Evolutionary conservation across 2,113 vertebrate species (phyloP).

Genomic region (Limanda limanda): DNA sequence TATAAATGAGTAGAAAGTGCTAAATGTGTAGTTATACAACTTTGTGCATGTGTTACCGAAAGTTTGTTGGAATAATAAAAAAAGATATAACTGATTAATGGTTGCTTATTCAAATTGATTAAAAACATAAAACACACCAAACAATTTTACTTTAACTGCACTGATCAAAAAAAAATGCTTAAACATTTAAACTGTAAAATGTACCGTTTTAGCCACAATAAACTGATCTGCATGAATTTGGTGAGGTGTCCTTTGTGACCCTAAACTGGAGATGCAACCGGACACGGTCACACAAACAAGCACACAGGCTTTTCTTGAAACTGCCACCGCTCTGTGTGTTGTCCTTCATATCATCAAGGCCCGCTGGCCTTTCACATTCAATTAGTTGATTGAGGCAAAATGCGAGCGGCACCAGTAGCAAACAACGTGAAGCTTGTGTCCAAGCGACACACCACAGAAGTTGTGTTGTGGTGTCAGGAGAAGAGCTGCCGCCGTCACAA

Average conservation of each 20-base stretch:
- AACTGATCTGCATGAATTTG: not conserved
- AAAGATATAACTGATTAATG: not conserved
- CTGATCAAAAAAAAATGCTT: not conserved
- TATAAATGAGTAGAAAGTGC: not conserved
- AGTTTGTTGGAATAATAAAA: not conserved
- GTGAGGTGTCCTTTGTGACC: not conserved
- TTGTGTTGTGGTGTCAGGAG: constrained; percentile 75
- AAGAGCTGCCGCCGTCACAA: constrained; percentile 67
- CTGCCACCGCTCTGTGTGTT: constrained; percentile 59
- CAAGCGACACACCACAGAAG: constrained; percentile 76
- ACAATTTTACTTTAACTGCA: not conserved
- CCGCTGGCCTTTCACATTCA: constrained; percentile 80
- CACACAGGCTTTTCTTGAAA: constrained; percentile 68
- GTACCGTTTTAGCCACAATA: not conserved
- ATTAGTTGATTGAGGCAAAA: constrained; percentile 84
- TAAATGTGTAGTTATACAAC: not conserved
- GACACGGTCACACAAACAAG: constrained; percentile 47
- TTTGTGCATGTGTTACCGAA: not conserved
- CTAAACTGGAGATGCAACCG: constrained; percentile 14
- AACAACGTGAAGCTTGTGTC: constrained; percentile 75
- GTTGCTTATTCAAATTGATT: not conserved
- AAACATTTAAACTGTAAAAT: not conserved
- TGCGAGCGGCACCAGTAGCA: constrained; percentile 78
- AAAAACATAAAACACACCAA: not conserved
- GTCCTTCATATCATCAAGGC: constrained; percentile 77